Percentiles rank a stretch among this genome's conserved stretches.
phyloP scores from a whole-genome alignment of 2,888 invertebrate genomes.

The Euproctis similis region DNA sequence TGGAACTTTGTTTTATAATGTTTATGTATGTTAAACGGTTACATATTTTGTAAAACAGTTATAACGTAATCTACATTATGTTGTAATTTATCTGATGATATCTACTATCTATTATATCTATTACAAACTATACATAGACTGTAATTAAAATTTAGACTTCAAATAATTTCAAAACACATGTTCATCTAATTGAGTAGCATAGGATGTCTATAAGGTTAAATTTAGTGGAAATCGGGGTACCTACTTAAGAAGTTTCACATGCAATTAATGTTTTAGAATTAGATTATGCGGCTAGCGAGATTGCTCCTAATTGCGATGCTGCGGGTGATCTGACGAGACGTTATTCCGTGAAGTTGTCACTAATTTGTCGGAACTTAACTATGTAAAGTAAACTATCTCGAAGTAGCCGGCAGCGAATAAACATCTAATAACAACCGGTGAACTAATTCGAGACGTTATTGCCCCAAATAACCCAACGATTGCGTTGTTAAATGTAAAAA shows the following conservation, averaged over 20 bases:
- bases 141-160: too few species aligned
- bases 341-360: conserved; percentile 38
- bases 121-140: too few species aligned
- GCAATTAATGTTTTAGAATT: conserved; percentile 34
- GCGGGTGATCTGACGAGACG: conserved; percentile 21
- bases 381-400: conserved; percentile 41
- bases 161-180: too few species aligned
- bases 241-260: conserved; percentile 36
- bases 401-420: conserved; percentile 39
- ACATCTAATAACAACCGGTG: conserved; percentile 24
- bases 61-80: too few species aligned
- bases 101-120: too few species aligned
- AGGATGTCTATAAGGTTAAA: too few species aligned
- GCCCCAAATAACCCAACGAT: conserved; percentile 36
- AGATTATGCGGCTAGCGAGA: conserved; percentile 22
- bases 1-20: too few species aligned
- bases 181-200: too few species aligned
- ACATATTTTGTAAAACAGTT: too few species aligned
- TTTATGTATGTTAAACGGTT: too few species aligned
- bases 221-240: too few species aligned
- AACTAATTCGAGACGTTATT: conserved; percentile 35
- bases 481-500: conserved; percentile 34
- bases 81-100: too few species aligned
- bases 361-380: conserved; percentile 61
- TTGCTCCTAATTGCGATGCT: conserved; percentile 12